Conservation (phyloP, 1,140 invertebrate genomes). For the Hyphantria cunea region DNA sequence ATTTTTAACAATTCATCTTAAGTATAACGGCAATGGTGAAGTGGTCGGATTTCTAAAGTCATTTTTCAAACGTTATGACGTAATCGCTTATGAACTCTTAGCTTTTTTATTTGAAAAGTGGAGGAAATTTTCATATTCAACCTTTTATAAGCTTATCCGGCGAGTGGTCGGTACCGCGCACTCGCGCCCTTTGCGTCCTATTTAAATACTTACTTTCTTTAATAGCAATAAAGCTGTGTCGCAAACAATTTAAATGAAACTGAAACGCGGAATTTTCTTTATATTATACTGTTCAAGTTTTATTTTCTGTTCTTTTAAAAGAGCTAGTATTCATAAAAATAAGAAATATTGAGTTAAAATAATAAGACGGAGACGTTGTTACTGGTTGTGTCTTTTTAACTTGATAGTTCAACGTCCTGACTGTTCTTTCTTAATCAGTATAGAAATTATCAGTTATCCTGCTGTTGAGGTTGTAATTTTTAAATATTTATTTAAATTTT, state of each 20-base stretch:
- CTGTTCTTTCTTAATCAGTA: too few species aligned
- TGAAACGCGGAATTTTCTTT: background rate
- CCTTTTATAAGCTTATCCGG: slow-evolving; percentile 55
- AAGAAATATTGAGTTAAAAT: too few species aligned
- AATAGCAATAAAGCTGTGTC: background rate
- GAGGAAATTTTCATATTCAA: slow-evolving; percentile 66
- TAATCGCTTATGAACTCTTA: slow-evolving; percentile 72
- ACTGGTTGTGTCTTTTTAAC: too few species aligned
- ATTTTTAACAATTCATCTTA: slow-evolving; percentile 72
- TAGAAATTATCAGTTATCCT: too few species aligned
- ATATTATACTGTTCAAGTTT: too few species aligned
- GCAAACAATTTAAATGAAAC: slow-evolving; percentile 2
- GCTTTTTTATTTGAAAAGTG: slow-evolving; percentile 67
- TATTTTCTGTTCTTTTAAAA: too few species aligned
- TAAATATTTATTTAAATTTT: too few species aligned
- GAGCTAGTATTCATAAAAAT: too few species aligned
- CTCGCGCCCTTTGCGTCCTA: background rate
- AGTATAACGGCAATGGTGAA: slow-evolving; percentile 50
- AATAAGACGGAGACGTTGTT: too few species aligned
- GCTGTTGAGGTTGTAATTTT: too few species aligned
- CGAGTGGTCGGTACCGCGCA: slow-evolving; percentile 5
- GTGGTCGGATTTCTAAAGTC: slow-evolving; percentile 62
- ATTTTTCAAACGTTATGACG: slow-evolving; percentile 71
- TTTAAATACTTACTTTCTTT: slow-evolving; percentile 6
- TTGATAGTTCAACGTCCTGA: too few species aligned